Conservation (phyloP, 2,888 invertebrate genomes). For the Troglohyphantes excavatus region DNA sequence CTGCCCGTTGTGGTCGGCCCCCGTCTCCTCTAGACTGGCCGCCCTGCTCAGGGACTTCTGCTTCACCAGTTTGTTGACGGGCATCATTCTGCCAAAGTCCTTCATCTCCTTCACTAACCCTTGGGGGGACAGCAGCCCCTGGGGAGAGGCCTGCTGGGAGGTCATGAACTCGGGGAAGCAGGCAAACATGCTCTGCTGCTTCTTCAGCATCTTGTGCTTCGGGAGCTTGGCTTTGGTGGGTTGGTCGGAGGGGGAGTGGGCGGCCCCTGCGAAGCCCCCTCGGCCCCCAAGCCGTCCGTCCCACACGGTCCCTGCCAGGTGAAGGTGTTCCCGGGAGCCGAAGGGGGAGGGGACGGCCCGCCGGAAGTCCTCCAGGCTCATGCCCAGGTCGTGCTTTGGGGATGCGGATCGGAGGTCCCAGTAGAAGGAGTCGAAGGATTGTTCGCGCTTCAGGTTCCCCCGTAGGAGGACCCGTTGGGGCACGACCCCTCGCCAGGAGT, state of each 20-base stretch:
- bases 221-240: slow-evolving; percentile 79
- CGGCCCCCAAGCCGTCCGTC: slow-evolving; percentile 73
- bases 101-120: slow-evolving; percentile 60
- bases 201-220: slow-evolving; percentile 80
- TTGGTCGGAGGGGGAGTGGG: slow-evolving; percentile 29
- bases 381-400: slow-evolving; percentile 76
- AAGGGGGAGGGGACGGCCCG: slow-evolving; percentile 77
- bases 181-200: slow-evolving; percentile 81
- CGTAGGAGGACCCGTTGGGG: slow-evolving; percentile 78
- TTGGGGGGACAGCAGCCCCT: slow-evolving; percentile 63
- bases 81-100: slow-evolving; percentile 43
- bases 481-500: slow-evolving; percentile 78
- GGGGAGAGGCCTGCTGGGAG: slow-evolving; percentile 65
- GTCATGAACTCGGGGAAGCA: slow-evolving; percentile 80
- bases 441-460: slow-evolving; percentile 80
- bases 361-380: slow-evolving; percentile 80
- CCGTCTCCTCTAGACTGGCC: slow-evolving; percentile 73
- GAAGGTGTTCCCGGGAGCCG: slow-evolving; percentile 80
- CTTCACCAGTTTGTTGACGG: slow-evolving; percentile 47
- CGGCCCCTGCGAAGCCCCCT: no score
- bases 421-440: slow-evolving; percentile 80
- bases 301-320: slow-evolving; percentile 78
- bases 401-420: slow-evolving; percentile 80
- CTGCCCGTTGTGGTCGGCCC: slow-evolving; percentile 40
- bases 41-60: slow-evolving; percentile 73